Conservation (phyloP, 2,888 invertebrate genomes). For the Tetramorium bicarinatum region DNA sequence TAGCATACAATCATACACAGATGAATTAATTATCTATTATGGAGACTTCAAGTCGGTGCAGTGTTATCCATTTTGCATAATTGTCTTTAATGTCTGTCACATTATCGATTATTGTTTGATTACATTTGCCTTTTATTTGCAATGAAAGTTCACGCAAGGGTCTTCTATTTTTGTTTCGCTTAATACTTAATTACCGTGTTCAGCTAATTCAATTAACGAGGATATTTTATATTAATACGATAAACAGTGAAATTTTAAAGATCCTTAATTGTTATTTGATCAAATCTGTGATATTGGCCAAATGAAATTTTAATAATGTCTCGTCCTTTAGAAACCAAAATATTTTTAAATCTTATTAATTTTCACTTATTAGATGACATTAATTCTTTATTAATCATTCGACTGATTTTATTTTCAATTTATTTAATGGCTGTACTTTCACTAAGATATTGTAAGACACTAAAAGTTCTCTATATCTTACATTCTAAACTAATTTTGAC, state of each 20-base stretch:
- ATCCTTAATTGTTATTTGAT: not conserved
- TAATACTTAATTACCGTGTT: not conserved
- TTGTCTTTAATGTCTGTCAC: not conserved
- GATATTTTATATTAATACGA: not conserved
- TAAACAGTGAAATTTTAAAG: not conserved
- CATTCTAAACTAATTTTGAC: too few relatives aligned
- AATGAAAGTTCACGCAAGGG: not conserved
- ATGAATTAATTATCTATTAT: constrained; percentile 17
- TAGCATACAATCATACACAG: not conserved
- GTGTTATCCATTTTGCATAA: not conserved
- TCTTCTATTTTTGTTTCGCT: constrained; percentile 8
- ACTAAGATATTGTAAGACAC: too few relatives aligned
- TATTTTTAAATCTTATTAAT: not conserved
- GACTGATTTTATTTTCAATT: not conserved
- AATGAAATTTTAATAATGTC: not conserved
- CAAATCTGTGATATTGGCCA: not conserved
- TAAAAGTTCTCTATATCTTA: too few relatives aligned
- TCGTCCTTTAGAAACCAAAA: not conserved
- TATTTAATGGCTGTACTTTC: too few relatives aligned
- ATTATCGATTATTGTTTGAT: constrained; percentile 8
- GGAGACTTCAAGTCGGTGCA: not conserved
- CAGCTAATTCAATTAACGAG: not conserved
- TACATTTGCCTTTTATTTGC: constrained; percentile 21
- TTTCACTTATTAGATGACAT: not conserved
- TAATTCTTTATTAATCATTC: not conserved